phyloP scores from a whole-genome alignment of 2,888 invertebrate genomes.

The Tipula helvola region DNA sequence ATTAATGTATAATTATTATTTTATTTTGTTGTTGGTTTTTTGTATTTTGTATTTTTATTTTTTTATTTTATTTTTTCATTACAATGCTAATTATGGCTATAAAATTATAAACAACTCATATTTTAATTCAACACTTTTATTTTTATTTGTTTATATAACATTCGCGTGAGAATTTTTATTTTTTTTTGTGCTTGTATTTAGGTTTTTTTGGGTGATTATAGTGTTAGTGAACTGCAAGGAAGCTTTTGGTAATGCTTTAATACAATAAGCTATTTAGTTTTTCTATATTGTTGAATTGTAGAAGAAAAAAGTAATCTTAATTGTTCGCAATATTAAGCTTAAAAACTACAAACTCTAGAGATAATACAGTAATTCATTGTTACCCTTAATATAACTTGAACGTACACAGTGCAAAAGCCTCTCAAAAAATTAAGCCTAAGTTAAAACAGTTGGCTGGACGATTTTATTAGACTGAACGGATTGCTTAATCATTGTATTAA shows the following conservation, averaged over 20 bases:
- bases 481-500: no score
- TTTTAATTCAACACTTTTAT: not conserved
- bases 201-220: not conserved
- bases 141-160: not conserved
- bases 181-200: not conserved
- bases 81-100: constrained; percentile 4
- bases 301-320: no score
- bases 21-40: not conserved
- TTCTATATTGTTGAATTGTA: no score
- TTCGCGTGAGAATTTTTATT: not conserved
- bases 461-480: no score
- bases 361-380: no score
- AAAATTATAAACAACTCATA: not conserved
- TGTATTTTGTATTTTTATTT: not conserved
- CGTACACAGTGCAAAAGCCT: no score
- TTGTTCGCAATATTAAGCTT: no score
- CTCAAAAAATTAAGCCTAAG: no score
- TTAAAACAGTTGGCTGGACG: no score
- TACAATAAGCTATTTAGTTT: no score
- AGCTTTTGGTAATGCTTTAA: not conserved
- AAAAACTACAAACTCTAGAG: no score
- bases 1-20: not conserved
- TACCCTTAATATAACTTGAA: no score
- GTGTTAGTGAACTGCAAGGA: not conserved
- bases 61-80: not conserved